Conservation (phyloP, 1,140 invertebrate species). For the Listronotus bonariensis region DNA sequence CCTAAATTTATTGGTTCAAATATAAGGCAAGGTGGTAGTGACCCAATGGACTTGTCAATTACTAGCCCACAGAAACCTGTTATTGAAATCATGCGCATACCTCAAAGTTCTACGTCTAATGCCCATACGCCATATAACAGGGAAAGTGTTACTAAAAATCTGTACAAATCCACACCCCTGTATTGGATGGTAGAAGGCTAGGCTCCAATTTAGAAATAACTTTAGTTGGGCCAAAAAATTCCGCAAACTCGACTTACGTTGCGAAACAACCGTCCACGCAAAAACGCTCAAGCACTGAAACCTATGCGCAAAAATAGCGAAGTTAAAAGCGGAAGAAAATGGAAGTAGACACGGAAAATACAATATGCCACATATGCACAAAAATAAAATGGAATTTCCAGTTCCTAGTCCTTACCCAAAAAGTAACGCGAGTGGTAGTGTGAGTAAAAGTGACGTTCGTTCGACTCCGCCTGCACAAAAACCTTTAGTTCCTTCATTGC, state of each 20-base stretch:
- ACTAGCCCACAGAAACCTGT: constrained; percentile 55
- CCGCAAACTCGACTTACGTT: background rate
- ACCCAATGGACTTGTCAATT: constrained; percentile 60
- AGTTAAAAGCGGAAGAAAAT: constrained; percentile 23
- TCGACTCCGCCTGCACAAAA: constrained; percentile 16
- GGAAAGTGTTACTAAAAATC: constrained; percentile 40
- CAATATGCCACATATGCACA: constrained; percentile 29
- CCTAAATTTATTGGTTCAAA: constrained; percentile 55
- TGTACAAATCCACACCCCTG: constrained; percentile 40
- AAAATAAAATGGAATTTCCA: constrained; percentile 18
- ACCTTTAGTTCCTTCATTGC: constrained; percentile 16
- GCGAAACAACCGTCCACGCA: constrained; percentile 13
- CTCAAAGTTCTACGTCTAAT: constrained; percentile 35
- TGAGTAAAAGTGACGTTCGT: constrained; percentile 12
- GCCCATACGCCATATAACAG: constrained; percentile 39
- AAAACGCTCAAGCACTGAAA: constrained; percentile 36
- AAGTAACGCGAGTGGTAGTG: constrained; percentile 14
- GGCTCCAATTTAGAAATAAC: constrained; percentile 67
- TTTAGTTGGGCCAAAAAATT: constrained; percentile 54
- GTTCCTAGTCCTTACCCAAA: constrained; percentile 20
- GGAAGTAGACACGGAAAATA: constrained; percentile 30
- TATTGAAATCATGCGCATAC: constrained; percentile 59
- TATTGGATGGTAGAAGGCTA: constrained; percentile 52
- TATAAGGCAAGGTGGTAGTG: constrained; percentile 53
- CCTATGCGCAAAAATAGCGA: constrained; percentile 19